Percentiles rank a stretch among this genome's conserved stretches.
Conservation (phyloP, 2,888 invertebrate species). For the Rhagonycha fulva region DNA sequence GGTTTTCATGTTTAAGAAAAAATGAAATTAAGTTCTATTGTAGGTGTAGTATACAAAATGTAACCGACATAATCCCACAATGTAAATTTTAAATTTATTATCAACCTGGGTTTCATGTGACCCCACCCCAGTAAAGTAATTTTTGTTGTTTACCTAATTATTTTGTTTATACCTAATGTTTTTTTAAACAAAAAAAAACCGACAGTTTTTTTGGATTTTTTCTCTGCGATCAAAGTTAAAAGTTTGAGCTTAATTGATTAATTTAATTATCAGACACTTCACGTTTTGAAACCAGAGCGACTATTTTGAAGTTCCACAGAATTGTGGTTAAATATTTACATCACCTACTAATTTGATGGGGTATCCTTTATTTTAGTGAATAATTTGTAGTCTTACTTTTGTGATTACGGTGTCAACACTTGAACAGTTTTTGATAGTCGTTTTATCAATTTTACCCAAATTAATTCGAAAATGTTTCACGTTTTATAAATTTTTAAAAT, state of each 20-base stretch:
- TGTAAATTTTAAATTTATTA: neutral
- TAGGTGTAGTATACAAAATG: neutral
- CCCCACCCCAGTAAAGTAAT: neutral
- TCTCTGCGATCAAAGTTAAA: neutral
- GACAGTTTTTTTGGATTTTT: neutral
- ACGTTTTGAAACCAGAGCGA: neutral
- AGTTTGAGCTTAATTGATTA: neutral
- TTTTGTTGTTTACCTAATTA: neutral
- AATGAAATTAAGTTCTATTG: neutral
- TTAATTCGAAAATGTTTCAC: neutral
- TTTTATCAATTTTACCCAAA: neutral
- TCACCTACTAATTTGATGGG: neutral
- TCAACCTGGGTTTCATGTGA: neutral
- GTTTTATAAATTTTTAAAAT: neutral
- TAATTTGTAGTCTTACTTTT: neutral
- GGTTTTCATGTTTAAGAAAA: neutral
- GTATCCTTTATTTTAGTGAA: neutral
- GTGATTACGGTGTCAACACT: neutral
- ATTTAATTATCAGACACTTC: neutral
- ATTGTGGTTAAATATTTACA: neutral
- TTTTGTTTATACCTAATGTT: neutral
- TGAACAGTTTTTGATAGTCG: neutral
- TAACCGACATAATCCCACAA: neutral
- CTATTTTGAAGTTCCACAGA: neutral
- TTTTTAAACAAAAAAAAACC: neutral